Conservation (phyloP, 2,113 vertebrate genomes). For the Galemys pyrenaicus region DNA sequence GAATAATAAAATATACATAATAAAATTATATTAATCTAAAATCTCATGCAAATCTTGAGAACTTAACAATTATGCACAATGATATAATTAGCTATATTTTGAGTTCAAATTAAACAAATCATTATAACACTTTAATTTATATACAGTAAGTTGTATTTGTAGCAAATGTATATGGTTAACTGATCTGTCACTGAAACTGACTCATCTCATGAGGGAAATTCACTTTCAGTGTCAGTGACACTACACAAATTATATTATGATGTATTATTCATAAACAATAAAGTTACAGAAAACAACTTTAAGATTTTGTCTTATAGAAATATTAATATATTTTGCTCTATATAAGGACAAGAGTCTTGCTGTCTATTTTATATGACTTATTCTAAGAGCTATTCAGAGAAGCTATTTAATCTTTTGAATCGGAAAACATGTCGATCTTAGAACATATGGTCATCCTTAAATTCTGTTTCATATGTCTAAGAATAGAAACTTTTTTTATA, state of each 20-base stretch:
- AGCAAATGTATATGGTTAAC: background rate
- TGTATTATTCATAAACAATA: background rate
- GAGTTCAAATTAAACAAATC: constrained; percentile 40
- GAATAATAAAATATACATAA: background rate
- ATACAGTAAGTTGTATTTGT: constrained; percentile 1
- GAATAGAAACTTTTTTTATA: constrained; percentile 20
- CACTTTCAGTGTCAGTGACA: background rate
- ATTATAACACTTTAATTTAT: background rate
- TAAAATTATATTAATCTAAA: constrained; percentile 38
- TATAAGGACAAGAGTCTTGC: background rate
- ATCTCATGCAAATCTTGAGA: background rate
- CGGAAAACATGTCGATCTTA: background rate
- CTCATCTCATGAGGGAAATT: constrained; percentile 18
- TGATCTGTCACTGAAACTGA: constrained; percentile 6
- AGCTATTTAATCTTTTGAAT: background rate
- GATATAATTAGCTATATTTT: constrained; percentile 28
- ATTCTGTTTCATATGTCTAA: background rate
- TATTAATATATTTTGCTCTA: background rate
- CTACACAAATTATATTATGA: background rate
- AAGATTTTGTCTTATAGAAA: background rate
- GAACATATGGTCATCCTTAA: background rate
- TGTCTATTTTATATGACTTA: constrained; percentile 27
- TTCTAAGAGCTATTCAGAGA: background rate
- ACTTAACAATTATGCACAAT: constrained; percentile 14
- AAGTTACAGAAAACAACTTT: background rate